Evolutionary conservation across 2,797 vertebrate species (phyloP), one percentile per base, ranked within the genome.

Genomic region (Scyliorhinus canicula): DNA sequence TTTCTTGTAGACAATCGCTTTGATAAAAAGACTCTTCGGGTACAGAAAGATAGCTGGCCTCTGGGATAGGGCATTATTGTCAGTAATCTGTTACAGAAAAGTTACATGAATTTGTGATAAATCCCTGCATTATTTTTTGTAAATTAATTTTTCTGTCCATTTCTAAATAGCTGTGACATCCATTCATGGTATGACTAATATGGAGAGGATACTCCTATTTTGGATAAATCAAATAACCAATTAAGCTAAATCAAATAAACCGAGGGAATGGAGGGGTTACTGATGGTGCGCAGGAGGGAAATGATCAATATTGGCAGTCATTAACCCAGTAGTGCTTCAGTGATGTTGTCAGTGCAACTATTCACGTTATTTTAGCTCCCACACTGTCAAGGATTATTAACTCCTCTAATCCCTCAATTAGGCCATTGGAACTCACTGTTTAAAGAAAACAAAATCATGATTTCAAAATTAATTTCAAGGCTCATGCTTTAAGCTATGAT

Each of bases 311-410:
- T 60, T 40, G 57, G 31, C 16, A 44, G 63, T 91, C 88, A 65
- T 63, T 91, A 91, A 65, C 57, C 57, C 21, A 91, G 57, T 26
- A 91, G 57, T 91, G 57, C 88, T 91, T 91, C 60, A 91, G 19
- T 65, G 88, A 63, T 44, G 55, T 35, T 88, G 88, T 65, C 63
- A 91, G 65, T 44, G 19, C 88, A 91, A 91, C 88, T 91, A 91
- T 91, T 91, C 60, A 63, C n/a, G 85, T 88, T 63, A 91, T 24
- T 44, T 91, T 21, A 44, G 88, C 88, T 91, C 88, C 88, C 88
- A 91, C 88, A 91, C 88, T 40, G 57, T 44, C 88, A 91, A 65
- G 88, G 88, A 91, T 63, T 91, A 91, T 91, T 65, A 91, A 91
- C 88, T 91, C 60, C 63, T 91, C n/a, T 91, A 65, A 65, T 91